Evolutionary conservation across 2,888 invertebrate species (phyloP), one percentile per base, ranked within the genome.

Genomic region (Diaperis boleti): DNA sequence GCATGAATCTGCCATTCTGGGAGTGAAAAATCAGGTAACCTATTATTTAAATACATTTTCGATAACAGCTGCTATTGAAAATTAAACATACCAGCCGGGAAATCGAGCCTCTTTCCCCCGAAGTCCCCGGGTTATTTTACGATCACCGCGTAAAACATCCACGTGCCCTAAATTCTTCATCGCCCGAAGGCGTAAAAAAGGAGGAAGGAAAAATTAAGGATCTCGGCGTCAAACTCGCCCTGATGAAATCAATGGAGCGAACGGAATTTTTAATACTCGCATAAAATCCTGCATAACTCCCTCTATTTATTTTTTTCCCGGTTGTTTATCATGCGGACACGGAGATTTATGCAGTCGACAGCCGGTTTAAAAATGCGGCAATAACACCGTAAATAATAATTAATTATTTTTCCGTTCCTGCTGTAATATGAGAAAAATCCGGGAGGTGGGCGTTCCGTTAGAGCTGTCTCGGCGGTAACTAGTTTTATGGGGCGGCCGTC

Each of bases 161-260:
- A 47, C 31, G 47, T 47, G 29, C 17, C 11, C 31, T 31, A 47
- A 47, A 22, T 47, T 47, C 47, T 47, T 47, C 15, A 47, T 26
- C 15, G 31, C 26, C 47, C 26, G 7, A 26, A 11, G 47, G 47
- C 33, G 11, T 47, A 29, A 31, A 29, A 47, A 29, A n/a, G 22
- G 3, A 11, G 22, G 8, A 8, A 44, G 11, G n/a, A 1, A 7
- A 26, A 44, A 44, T 44, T 44, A 44, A 42, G 42, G 11, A 26
- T 14, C 17, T 17, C n/a, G 15, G 17, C 13, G 41, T n/a, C n/a
- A 26, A 26, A 26, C 26, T 26, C 26, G n/a, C 26, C 26, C 26
- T n/a, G 26, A 26, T n/a, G n/a, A n/a, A 26, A 26, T 26, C 26
- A 26, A 26, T 26, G 26, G 26, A 26, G 26, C 26, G 26, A 26